Base-by-base conservation (phyloP, 1,140 invertebrate genomes). In the Nasonia vitripennis region DNA sequence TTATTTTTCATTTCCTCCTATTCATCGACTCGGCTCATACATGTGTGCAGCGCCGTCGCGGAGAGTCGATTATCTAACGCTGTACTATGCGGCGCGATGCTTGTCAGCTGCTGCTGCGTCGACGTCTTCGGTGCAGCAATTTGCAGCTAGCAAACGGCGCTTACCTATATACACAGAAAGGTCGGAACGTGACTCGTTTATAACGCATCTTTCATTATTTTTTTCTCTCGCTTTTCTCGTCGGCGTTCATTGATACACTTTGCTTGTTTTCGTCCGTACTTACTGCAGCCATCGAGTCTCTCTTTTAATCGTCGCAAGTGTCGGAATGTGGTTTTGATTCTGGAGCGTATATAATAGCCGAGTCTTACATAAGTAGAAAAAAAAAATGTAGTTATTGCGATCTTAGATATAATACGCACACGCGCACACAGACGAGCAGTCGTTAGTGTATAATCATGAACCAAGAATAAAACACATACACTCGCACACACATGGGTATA, bases 1-100 rank as follows among this genome's bases (percentile, higher is more conserved):
- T 85, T 77, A 68, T 77, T 41, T 48, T 68, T 68, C 68, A 77
- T 78, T 78, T 78, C 77, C 45, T 55, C 23, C 77, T 48, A 27
- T 51, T 75, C 73, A 17, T 75, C 37, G 73, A 5, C 17, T 80
- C 12, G 37, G 17, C 27, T 20, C 37, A 34, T n/a, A 62, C 17
- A 62, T 62, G 1, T 62, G 17, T 51, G 48, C 27, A 27, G 27
- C 12, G 48, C 48, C 55, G 20, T 10, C 71, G 71, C 71, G 71
- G 1, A 37, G 71, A 31, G 27, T 73, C 51, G 77, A 78, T 78
- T 78, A 78, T 78, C 77, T 78, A 78, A 78, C 77, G 34, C 17
- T 14, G 71, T 23, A n/a, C 7, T 34, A 14, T 23, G 71, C 12
- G 71, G 12, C 14, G 17, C 11, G 20, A 20, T 74, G 27, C 73